phyloP scores from a whole-genome alignment of 2,888 invertebrate genomes.

The Apodemia zela region DNA sequence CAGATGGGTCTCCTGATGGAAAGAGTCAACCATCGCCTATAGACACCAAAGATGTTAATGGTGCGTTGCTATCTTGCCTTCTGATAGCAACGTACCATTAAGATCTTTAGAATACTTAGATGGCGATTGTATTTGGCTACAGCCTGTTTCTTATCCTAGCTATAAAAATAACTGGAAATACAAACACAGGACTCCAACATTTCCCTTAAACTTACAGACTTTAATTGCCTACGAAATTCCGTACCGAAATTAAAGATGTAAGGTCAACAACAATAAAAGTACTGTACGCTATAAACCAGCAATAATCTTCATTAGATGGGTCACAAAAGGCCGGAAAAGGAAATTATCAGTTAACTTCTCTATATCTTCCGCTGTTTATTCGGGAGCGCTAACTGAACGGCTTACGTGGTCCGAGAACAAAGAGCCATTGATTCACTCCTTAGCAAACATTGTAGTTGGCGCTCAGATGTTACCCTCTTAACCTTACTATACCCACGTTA shows the following conservation, averaged over 20 bases:
- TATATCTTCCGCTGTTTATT: slow-evolving; percentile 23
- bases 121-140: too few relatives aligned
- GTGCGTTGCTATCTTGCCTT: too few relatives aligned
- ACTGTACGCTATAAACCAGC: background rate
- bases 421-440: slow-evolving; percentile 27
- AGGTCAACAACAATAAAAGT: slow-evolving; percentile 7
- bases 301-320: slow-evolving; percentile 15
- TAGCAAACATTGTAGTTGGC: background rate
- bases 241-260: background rate
- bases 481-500: background rate
- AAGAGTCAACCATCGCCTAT: too few relatives aligned
- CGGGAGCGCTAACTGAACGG: slow-evolving; percentile 29
- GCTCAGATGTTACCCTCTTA: background rate
- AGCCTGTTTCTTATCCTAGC: too few relatives aligned
- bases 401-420: slow-evolving; percentile 24
- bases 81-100: too few relatives aligned
- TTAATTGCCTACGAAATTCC: background rate
- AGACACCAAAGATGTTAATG: too few relatives aligned
- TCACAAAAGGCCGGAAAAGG: slow-evolving; percentile 32
- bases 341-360: slow-evolving; percentile 33
- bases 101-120: too few relatives aligned
- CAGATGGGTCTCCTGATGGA: too few relatives aligned
- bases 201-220: background rate
- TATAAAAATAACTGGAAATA: too few relatives aligned
- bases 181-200: too few relatives aligned